Base-by-base conservation (phyloP, 2,113 vertebrate genomes). In the Atractosteus spatula region DNA sequence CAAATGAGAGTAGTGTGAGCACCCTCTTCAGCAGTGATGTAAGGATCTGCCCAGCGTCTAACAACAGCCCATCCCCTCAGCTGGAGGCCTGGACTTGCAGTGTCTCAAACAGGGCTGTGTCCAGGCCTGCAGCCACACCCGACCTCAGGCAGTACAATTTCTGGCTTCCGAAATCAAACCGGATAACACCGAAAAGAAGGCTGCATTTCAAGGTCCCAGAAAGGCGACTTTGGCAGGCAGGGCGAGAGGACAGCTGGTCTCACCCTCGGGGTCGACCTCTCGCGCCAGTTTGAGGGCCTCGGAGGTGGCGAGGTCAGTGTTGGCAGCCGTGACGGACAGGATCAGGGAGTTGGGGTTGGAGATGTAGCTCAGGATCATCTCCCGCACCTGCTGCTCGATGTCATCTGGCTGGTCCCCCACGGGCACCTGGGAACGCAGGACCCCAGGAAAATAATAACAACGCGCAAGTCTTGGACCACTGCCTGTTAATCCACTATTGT, bases 321-420 rank as follows among this genome's bases (percentile, higher is more conserved):
- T 93, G 76, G 91, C 92, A 29, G 92, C 87, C 16, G 91, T 91
- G 61, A 93, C 90, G 0, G 90, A 80, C 3, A 93, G 90, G 78
- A 93, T 91, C 74, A 93, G 84, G 61, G 86, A 91, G 80, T 91
- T 92, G 72, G 91, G 92, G 80, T 92, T 92, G 54, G 88, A 89
- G 81, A 91, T 92, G 78, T 92, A 91, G 61, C 86, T 88, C 68
- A 89, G 69, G 76, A 93, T 91, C 92, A 92, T 92, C 74, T 91
- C 87, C 70, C 89, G 88, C 55, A 93, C 87, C 88, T 92, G 92
- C 62, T 74, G 65, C 71, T 92, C 92, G 0, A 92, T 93, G 77
- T 93, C 90, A 45, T 90, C 88, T 59, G 92, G 91, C 80, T 93
- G 91, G 70, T 93, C 91, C 8, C 92, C 91, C 14, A 93, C 91